Base-by-base conservation (phyloP, 2,888 invertebrate species). In the Cephus nigrinus region DNA sequence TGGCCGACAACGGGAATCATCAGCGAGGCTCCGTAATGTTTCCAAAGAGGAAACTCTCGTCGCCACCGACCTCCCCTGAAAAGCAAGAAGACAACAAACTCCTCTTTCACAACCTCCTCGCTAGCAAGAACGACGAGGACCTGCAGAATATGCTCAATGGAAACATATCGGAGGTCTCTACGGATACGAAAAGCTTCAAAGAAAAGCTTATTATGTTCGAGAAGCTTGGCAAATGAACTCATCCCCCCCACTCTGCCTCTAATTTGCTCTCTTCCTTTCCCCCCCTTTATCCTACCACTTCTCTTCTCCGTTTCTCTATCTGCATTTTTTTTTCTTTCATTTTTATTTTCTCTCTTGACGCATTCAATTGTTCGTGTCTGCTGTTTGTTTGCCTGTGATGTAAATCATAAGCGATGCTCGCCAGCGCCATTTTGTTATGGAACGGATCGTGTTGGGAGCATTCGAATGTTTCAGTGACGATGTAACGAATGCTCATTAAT, bases 141-240 rank as follows among this genome's bases (percentile, higher is more conserved):
- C 76, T 91, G 74, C 91, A 91, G 73, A 91, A 91, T 75, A 91
- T 91, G 90, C 84, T 91, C 12, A 91, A 91, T 74, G 91, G 91
- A 55, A 91, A 91, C 80, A 91, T 91, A 87, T 91, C 91, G 73
- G 91, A 91, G 71, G 91, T 91, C 35, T 90, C 91, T 40, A 91
- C 90, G 23, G 90, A 91, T 80, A 91, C 90, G 9, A 91, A 90
- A 76, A 91, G 91, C 81, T 91, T 91, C 78, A 91, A 91, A 40
- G 91, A 91, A 72, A 91, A 91, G 76, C 84, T 91, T n/a, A 91
- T 90, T 71, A 91, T 91, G 91, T 91, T 91, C 74, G 91, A 91
- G 79, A 90, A 91, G 77, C 88, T 91, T 11, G 91, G 90, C 15
- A 91, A 91, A 82, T 91, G 85, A 90, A 79, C 34, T 23, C 75